Evolutionary conservation across 1,140 invertebrate genomes (phyloP).

Genomic region (Zaprionus lachaisei): DNA sequence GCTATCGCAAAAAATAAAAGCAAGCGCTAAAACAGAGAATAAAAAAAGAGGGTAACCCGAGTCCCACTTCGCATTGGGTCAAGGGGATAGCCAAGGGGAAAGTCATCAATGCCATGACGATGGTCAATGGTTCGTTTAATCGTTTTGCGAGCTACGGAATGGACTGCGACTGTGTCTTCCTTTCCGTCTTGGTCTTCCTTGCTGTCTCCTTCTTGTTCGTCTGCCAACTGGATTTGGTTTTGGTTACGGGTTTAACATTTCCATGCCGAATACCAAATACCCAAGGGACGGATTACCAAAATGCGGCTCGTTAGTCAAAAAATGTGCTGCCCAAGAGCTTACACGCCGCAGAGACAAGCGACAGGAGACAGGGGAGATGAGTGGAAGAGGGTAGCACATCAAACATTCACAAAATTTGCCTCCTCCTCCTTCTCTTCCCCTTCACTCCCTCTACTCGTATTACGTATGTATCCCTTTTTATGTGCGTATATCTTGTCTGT

Average conservation of each 20-base stretch:
- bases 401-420: constrained; percentile 61
- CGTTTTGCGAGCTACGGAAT: constrained; percentile 59
- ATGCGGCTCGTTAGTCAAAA: constrained; percentile 81
- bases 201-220: background rate
- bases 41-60: constrained; percentile 18
- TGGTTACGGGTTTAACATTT: constrained; percentile 60
- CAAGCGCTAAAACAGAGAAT: constrained; percentile 38
- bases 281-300: constrained; percentile 79
- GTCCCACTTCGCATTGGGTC: background rate
- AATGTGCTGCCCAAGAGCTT: constrained; percentile 70
- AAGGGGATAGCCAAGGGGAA: constrained; percentile 29
- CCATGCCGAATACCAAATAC: constrained; percentile 41
- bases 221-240: constrained; percentile 15
- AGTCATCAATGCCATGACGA: constrained; percentile 42
- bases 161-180: background rate
- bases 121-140: constrained; percentile 77
- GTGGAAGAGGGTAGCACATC: constrained; percentile 42
- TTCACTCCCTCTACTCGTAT: constrained; percentile 1
- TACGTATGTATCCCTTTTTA: constrained; percentile 57
- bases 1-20: constrained; percentile 24
- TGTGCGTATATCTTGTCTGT: constrained; percentile 17
- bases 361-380: background rate
- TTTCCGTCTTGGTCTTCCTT: background rate
- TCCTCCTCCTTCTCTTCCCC: background rate
- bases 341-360: constrained; percentile 49